Conservation (phyloP, 2,113 vertebrate genomes). For the Lanius collurio region DNA sequence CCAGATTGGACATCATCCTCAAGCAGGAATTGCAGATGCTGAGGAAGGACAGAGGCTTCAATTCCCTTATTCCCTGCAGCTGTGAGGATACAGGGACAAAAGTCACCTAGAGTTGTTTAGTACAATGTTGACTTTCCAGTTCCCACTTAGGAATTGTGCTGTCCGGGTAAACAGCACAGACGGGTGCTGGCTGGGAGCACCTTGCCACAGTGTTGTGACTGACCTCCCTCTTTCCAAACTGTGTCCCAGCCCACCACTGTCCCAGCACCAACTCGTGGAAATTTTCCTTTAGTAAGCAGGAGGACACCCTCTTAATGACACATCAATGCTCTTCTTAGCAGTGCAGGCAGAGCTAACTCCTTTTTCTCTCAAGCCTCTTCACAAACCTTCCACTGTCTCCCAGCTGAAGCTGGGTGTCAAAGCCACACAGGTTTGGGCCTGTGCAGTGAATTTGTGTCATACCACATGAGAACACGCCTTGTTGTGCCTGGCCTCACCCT, state of each 20-base stretch:
- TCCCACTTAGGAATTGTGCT: background rate
- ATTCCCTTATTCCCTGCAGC: background rate
- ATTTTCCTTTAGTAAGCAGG: background rate
- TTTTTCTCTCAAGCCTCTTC: background rate
- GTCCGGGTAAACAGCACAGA: background rate
- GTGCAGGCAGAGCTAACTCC: background rate
- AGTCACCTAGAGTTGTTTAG: background rate
- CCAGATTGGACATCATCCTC: background rate
- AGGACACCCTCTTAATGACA: background rate
- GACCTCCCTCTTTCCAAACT: background rate
- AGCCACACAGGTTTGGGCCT: slow-evolving; percentile 10
- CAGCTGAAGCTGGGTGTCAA: background rate
- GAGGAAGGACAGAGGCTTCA: background rate
- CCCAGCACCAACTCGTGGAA: background rate
- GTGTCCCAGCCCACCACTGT: background rate
- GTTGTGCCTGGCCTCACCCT: slow-evolving; percentile 25
- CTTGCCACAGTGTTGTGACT: fast-evolving
- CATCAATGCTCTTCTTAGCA: background rate
- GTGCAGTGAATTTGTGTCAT: slow-evolving; percentile 3
- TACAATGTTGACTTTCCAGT: background rate
- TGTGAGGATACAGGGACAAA: background rate
- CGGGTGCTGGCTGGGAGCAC: background rate
- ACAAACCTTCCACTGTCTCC: background rate
- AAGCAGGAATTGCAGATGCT: background rate
- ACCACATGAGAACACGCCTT: background rate